Evolutionary conservation across 2,797 vertebrate species (phyloP).

Genomic region (Sebastes diploproa): DNA sequence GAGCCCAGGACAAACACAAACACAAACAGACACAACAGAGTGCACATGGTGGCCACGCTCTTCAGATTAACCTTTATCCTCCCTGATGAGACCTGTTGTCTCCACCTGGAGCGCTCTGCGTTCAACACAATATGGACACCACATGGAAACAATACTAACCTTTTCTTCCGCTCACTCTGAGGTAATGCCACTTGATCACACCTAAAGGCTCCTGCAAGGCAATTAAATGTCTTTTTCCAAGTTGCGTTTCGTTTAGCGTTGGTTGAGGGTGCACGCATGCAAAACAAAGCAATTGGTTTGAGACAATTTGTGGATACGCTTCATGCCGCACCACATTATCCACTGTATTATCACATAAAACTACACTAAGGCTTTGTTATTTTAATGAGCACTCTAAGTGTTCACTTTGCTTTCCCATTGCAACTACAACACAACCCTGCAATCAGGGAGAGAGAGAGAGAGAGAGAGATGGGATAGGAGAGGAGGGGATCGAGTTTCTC

Average conservation of each 20-base stretch:
- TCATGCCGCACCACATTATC: neutral
- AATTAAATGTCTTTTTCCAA: neutral
- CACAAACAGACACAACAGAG: conserved; percentile 66
- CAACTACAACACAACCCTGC: conserved; percentile 22
- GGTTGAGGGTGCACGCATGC: neutral
- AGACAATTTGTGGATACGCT: neutral
- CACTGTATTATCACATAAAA: neutral
- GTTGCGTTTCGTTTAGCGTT: neutral
- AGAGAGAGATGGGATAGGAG: conserved; percentile 3
- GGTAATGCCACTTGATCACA: conserved; percentile 10
- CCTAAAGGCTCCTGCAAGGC: neutral
- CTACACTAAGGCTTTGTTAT: neutral
- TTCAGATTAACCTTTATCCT: conserved; percentile 72
- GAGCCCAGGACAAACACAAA: conserved; percentile 71
- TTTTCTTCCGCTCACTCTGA: conserved; percentile 17
- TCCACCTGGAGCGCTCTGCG: conserved; percentile 42
- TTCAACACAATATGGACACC: conserved; percentile 39
- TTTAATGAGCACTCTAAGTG: conserved; percentile 10
- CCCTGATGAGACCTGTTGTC: conserved; percentile 61
- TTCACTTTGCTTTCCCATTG: conserved; percentile 20
- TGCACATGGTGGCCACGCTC: conserved; percentile 59
- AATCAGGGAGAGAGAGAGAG: conserved; percentile 53
- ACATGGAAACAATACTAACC: conserved; percentile 37
- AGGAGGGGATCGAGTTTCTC: conserved; percentile 71
- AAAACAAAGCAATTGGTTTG: neutral